phyloP scores from a whole-genome alignment of 2,888 invertebrate genomes.

The Pachycephus smyrnensis region DNA sequence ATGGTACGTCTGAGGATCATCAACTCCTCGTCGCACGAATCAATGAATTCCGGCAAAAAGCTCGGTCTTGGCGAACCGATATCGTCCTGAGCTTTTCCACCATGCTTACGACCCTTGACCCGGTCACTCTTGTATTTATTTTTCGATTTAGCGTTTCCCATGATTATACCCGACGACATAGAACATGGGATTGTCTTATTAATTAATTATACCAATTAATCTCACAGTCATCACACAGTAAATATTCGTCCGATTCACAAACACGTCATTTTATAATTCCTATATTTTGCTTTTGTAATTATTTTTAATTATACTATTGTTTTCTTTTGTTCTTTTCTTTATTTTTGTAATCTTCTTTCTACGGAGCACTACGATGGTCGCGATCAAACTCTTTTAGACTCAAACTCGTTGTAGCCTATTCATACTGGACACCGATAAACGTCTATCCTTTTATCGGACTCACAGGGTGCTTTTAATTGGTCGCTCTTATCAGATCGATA shows the following conservation, averaged over 20 bases:
- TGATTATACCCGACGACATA: constrained; percentile 16
- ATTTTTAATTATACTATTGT: too few species aligned
- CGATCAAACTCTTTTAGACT: too few species aligned
- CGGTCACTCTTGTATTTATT: constrained; percentile 10
- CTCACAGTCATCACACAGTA: background rate
- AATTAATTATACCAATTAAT: background rate
- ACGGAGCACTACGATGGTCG: background rate
- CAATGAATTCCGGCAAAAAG: constrained; percentile 18
- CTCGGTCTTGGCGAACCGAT: background rate
- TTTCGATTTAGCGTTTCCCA: constrained; percentile 43
- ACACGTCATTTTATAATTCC: background rate
- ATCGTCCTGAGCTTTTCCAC: background rate
- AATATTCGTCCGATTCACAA: background rate
- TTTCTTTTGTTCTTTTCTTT: too few species aligned
- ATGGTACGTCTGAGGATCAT: constrained; percentile 73
- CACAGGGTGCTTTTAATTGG: constrained; percentile 47
- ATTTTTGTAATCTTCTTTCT: background rate
- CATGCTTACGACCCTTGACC: background rate
- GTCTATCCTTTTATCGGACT: constrained; percentile 53
- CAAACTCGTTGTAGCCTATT: constrained; percentile 25
- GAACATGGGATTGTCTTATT: background rate
- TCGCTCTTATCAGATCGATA: constrained; percentile 49
- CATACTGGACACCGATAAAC: constrained; percentile 48
- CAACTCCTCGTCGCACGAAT: constrained; percentile 68
- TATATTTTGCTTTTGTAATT: background rate